These are phyloP conservation scores for Rousettus madagascariensis DNA, from an alignment of 2,797 vertebrate genomes.

Conservation along the genomic window DNA sequence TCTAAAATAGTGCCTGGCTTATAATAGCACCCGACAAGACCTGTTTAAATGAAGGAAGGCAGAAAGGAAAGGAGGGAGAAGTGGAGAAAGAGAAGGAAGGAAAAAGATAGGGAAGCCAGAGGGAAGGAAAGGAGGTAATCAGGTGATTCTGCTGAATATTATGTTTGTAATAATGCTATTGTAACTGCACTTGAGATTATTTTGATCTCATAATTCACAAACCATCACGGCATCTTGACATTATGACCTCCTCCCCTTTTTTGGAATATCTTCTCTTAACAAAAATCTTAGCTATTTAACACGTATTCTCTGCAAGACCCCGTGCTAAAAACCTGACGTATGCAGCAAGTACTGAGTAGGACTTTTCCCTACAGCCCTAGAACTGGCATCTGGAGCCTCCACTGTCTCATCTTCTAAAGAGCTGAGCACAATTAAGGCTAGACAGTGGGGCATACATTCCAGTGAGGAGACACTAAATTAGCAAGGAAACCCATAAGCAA, in stretches of 20 bases:
- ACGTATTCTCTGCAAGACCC: neutral
- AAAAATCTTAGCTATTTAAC: neutral
- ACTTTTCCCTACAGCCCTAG: neutral
- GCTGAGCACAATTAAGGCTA: neutral
- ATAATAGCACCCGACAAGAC: neutral
- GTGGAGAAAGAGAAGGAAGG: neutral
- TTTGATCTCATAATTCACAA: neutral
- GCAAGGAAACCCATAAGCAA: neutral
- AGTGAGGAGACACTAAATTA: neutral
- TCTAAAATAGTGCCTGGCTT: neutral
- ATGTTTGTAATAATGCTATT: neutral
- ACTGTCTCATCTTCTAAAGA: neutral
- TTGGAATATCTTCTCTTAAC: neutral
- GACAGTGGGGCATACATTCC: neutral
- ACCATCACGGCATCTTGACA: neutral
- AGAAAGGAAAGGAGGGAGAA: neutral
- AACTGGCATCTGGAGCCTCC: neutral
- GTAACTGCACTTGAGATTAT: neutral
- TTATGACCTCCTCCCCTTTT: neutral
- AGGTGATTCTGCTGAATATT: neutral
- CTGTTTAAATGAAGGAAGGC: neutral
- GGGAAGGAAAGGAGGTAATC: neutral
- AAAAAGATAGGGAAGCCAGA: neutral
- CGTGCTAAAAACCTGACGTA: neutral
- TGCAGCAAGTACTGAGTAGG: neutral